Percentiles rank a stretch among this genome's conserved stretches.
Conservation (phyloP, 2,797 vertebrate species). For the Gambusia yucatana region DNA sequence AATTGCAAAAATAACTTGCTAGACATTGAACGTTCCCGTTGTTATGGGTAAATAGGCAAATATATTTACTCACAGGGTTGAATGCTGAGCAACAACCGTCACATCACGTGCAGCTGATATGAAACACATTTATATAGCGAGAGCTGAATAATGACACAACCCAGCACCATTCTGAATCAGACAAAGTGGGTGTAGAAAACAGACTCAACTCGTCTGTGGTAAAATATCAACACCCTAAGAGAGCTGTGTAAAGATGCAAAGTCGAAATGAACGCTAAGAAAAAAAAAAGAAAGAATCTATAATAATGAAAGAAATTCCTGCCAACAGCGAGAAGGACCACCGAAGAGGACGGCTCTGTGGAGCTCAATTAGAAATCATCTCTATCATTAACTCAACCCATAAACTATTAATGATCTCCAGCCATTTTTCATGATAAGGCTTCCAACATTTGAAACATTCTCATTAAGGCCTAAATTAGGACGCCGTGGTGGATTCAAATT, state of each 20-base stretch:
- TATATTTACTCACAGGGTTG: too few species aligned
- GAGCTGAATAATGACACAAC: not conserved
- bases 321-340: slow-evolving; percentile 50
- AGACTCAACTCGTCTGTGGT: not conserved
- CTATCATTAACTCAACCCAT: slow-evolving; percentile 77
- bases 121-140: not conserved
- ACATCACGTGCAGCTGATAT: not conserved
- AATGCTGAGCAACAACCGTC: too few species aligned
- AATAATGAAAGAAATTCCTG: slow-evolving; percentile 66
- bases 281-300: slow-evolving; percentile 23
- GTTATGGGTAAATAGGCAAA: too few species aligned
- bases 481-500: slow-evolving; percentile 65
- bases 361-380: slow-evolving; percentile 74
- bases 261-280: not conserved
- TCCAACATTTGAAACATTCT: slow-evolving; percentile 70
- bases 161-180: not conserved
- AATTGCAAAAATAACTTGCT: too few species aligned
- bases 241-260: not conserved
- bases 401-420: slow-evolving; percentile 80
- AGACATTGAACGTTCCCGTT: too few species aligned
- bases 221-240: not conserved
- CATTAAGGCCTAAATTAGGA: slow-evolving; percentile 72
- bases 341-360: slow-evolving; percentile 58
- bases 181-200: not conserved
- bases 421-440: slow-evolving; percentile 73